A percentile compares a stretch with the other conserved stretches of the same genome.
Evolutionary conservation across 30 jellyfish, hydroid and myxozoan species (phyloP).

Genomic region (Hydractinia symbiolongicarpus): DNA sequence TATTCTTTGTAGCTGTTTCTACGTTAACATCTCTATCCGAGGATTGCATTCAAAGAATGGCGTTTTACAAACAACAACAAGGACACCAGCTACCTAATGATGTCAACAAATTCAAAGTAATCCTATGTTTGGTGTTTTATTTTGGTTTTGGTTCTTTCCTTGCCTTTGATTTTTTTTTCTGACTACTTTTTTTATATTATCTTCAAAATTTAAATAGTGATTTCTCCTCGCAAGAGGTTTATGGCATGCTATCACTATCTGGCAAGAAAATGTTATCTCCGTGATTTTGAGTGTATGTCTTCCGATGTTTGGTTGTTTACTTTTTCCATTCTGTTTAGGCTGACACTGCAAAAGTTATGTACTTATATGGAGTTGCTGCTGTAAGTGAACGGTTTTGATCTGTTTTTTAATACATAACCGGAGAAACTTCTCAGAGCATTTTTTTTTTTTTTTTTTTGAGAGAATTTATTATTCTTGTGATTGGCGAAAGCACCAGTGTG

Average conservation of each 20-base stretch:
- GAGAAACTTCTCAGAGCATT: not conserved
- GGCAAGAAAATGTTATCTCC: too few species aligned
- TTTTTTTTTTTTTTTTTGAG: too few species aligned
- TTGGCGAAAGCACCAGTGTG: too few species aligned
- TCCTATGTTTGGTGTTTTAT: too few species aligned
- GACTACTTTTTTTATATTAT: too few species aligned
- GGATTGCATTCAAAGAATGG: conserved; percentile 39
- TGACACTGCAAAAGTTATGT: conserved; percentile 34
- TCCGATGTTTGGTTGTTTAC: conserved; percentile 2
- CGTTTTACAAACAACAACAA: not conserved
- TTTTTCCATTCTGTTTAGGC: conserved; percentile 19
- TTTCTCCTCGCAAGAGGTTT: too few species aligned
- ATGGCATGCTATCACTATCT: too few species aligned
- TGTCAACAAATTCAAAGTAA: conserved; percentile 20
- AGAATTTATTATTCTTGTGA: not conserved
- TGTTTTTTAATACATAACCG: not conserved
- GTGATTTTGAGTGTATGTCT: not conserved
- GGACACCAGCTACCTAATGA: conserved; percentile 15
- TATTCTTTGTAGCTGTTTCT: not conserved
- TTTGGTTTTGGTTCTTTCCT: too few species aligned
- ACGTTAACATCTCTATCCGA: conserved; percentile 13
- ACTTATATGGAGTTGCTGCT: conserved; percentile 28
- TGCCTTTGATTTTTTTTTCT: too few species aligned
- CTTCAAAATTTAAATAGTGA: too few species aligned
- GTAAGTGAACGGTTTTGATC: conserved; percentile 3